Evolutionary conservation across 1,140 invertebrate genomes (phyloP), one percentile per base, ranked within the genome.

Genomic region (Plectrocnemia conspersa): DNA sequence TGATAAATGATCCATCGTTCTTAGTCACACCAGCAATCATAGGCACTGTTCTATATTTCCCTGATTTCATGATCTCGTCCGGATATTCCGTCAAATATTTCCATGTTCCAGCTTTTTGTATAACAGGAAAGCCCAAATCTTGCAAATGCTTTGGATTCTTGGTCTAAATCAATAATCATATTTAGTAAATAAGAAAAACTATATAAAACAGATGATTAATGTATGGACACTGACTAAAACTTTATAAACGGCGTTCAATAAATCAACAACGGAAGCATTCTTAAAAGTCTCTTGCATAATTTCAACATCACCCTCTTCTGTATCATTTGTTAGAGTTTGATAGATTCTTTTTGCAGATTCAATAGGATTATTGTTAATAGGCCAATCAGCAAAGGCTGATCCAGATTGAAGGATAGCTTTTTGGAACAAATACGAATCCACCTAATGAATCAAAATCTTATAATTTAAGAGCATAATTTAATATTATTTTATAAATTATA

Each of bases 1-100:
- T 24, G 19, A 52, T 29, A 29, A 57, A 61, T 23, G 59, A 61
- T 29, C 59, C 59, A 36, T 61, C 59, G 25, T 61, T 25, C 41
- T 54, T 61, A 21, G 54, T 52, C 11, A 57, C 40, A 21, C 59
- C 59, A 22, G 46, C 46, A 33, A 61, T 54, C 47, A 57, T 54
- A 13, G 54, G 54, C 13, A 57, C 22, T 16, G 54, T 38, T 35
- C 32, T 50, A 18, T 38, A 50, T 11, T 54, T 36, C 40, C 54
- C 59, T 10, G 2, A 4, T 13, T 33, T 45, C 3, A 57, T 11
- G 5, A 41, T 21, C 16, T 54, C 25, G 24, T 38, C 19, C 0
- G 54, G 59, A 54, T 13, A n/a, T 25, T 53, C 27, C 10, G 40
- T 32, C 4, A 61, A 15, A 33, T 48, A 57, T 41, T 54, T 57